phyloP scores from a whole-genome alignment of 2,113 vertebrate species.

The Megalops atlanticus region DNA sequence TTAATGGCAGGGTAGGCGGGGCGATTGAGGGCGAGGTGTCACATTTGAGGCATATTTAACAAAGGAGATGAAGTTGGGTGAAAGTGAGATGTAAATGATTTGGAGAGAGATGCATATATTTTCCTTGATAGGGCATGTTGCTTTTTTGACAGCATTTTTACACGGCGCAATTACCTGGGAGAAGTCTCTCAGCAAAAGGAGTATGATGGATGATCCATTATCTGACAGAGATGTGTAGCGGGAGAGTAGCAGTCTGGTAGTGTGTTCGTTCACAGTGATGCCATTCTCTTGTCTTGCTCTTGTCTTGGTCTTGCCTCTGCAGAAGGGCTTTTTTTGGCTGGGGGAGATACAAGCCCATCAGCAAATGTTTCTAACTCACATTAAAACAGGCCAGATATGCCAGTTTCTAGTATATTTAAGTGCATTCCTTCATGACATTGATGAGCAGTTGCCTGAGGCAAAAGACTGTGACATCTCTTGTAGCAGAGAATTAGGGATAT shows the following conservation, averaged over 20 bases:
- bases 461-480: neutral
- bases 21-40: slow-evolving; percentile 64
- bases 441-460: slow-evolving; percentile 21
- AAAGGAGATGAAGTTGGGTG: slow-evolving; percentile 53
- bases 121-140: slow-evolving; percentile 19
- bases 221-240: slow-evolving; percentile 10
- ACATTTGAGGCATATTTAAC: slow-evolving; percentile 69
- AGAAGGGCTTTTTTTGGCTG: slow-evolving; percentile 31
- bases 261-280: slow-evolving; percentile 25
- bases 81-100: slow-evolving; percentile 36
- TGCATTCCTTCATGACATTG: slow-evolving; percentile 62
- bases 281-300: neutral
- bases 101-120: slow-evolving; percentile 38
- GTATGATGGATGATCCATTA: neutral
- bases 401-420: slow-evolving; percentile 59
- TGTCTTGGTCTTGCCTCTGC: slow-evolving; percentile 22
- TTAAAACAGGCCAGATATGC: slow-evolving; percentile 12
- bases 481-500: neutral
- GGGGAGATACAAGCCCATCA: slow-evolving; percentile 19
- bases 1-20: slow-evolving; percentile 70
- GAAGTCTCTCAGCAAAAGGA: neutral
- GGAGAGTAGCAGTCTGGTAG: neutral
- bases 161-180: slow-evolving; percentile 34
- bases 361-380: slow-evolving; percentile 26
- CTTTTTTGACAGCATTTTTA: slow-evolving; percentile 16